These are phyloP conservation scores for Anthoscopus minutus DNA, from an alignment of 2,113 vertebrate species.

Conservation along the genomic window DNA sequence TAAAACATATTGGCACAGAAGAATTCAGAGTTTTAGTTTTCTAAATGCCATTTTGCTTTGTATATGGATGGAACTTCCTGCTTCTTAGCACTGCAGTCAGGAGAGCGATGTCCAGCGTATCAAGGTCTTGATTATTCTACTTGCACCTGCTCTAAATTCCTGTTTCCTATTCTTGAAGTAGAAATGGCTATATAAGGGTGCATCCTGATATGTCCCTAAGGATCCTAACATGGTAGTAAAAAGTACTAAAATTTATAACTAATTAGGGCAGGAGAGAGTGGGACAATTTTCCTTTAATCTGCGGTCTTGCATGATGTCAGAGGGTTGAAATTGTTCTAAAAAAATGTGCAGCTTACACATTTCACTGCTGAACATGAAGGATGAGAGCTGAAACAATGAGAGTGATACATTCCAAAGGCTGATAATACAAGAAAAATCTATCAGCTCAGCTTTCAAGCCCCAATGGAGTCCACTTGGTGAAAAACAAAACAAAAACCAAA, in stretches of 20 bases:
- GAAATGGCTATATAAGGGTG: not conserved
- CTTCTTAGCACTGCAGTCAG: not conserved
- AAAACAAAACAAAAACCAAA: not conserved
- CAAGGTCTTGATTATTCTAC: not conserved
- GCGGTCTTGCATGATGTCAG: not conserved
- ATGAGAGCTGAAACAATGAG: not conserved
- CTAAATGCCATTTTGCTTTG: not conserved
- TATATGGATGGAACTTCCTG: not conserved
- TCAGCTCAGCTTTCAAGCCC: not conserved
- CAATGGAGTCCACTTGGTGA: not conserved
- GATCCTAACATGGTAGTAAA: not conserved
- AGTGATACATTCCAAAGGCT: not conserved
- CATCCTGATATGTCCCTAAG: not conserved
- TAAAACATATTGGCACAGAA: not conserved
- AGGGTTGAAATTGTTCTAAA: not conserved
- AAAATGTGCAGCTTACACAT: not conserved
- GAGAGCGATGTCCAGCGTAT: not conserved
- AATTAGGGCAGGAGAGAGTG: not conserved
- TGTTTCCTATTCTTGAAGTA: not conserved
- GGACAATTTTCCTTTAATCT: not conserved
- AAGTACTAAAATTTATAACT: not conserved
- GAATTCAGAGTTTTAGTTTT: not conserved
- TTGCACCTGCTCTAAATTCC: not conserved
- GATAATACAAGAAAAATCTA: not conserved
- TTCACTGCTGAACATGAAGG: not conserved